phyloP scores from a whole-genome alignment of 2,888 invertebrate species.

The Hoplodrina blanda region DNA sequence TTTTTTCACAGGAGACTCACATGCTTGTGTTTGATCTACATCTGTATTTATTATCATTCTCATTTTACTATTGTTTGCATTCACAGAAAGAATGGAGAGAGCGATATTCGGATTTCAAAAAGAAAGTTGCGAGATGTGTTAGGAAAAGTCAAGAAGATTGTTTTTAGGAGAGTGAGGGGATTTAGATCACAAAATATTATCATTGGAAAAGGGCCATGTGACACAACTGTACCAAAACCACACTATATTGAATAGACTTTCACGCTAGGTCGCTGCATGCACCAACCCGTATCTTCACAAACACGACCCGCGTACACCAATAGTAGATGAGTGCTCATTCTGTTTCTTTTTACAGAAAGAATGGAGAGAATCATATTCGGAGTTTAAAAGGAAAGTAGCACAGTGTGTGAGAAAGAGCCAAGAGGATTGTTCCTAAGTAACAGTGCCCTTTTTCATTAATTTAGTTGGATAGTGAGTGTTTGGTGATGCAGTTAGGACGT shows the following conservation, averaged over 20 bases:
- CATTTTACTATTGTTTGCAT: conserved; percentile 79
- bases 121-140: conserved; percentile 99
- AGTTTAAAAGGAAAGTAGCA: conserved; percentile 99
- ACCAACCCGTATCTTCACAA: conserved; percentile 69
- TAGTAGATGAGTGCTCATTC: conserved; percentile 89
- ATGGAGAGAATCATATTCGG: conserved; percentile 99
- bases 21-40: conserved; percentile 45
- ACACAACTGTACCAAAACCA: conserved; percentile 74
- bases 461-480: conserved; percentile 88
- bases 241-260: conserved; percentile 69
- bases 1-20: conserved; percentile 51
- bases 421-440: conserved; percentile 98
- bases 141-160: conserved; percentile 99
- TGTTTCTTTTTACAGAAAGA: conserved; percentile 96
- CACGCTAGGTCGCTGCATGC: conserved; percentile 75
- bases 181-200: conserved; percentile 80
- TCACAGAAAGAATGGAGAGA: conserved; percentile 99
- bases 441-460: conserved; percentile 90
- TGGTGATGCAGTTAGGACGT: conserved; percentile 83
- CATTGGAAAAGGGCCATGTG: conserved; percentile 84
- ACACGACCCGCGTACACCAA: conserved; percentile 76
- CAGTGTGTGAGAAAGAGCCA: conserved; percentile 99
- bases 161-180: conserved; percentile 92
- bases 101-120: conserved; percentile 98
- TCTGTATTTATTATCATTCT: conserved; percentile 54